Evolutionary conservation across 2,888 invertebrate species (phyloP).

Genomic region (Plebejus anna): DNA sequence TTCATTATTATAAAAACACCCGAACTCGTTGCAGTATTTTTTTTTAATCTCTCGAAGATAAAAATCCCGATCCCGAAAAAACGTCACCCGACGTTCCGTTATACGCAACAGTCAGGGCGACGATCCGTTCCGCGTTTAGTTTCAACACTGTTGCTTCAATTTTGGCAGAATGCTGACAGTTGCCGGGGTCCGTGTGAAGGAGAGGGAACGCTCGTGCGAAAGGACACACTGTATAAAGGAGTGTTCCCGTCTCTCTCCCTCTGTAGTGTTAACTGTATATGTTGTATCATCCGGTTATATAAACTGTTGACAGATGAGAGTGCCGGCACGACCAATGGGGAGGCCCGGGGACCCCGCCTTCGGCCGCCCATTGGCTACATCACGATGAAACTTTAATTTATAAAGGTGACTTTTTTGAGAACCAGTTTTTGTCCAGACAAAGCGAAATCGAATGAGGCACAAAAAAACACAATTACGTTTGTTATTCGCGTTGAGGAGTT

Average conservation of each 20-base stretch:
- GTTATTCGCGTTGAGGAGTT: conserved; percentile 68
- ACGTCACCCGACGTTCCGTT: conserved; percentile 15
- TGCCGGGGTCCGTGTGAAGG: conserved; percentile 53
- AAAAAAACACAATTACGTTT: conserved; percentile 77
- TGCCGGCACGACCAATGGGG: conserved; percentile 55
- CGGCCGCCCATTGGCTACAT: conserved; percentile 55
- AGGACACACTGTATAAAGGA: conserved; percentile 68
- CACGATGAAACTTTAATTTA: conserved; percentile 74
- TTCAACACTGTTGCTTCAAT: conserved; percentile 75
- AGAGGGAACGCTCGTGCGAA: conserved; percentile 56
- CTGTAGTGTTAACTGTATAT: conserved; percentile 76
- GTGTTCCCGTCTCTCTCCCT: conserved; percentile 59
- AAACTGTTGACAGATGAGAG: conserved; percentile 75
- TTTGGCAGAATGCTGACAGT: conserved; percentile 60
- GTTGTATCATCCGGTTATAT: conserved; percentile 79
- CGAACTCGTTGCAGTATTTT: conserved; percentile 22
- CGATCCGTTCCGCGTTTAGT: conserved; percentile 55
- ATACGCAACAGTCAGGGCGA: conserved; percentile 52
- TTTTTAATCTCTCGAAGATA: conserved; percentile 29
- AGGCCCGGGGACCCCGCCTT: conserved; percentile 55
- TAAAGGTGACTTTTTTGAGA: conserved; percentile 78
- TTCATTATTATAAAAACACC: conserved; percentile 34
- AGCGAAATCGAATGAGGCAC: conserved; percentile 69
- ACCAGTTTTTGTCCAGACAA: conserved; percentile 69
- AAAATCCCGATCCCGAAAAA: conserved; percentile 26